phyloP scores from a whole-genome alignment of 2,888 invertebrate genomes.

The Taenaris catops region DNA sequence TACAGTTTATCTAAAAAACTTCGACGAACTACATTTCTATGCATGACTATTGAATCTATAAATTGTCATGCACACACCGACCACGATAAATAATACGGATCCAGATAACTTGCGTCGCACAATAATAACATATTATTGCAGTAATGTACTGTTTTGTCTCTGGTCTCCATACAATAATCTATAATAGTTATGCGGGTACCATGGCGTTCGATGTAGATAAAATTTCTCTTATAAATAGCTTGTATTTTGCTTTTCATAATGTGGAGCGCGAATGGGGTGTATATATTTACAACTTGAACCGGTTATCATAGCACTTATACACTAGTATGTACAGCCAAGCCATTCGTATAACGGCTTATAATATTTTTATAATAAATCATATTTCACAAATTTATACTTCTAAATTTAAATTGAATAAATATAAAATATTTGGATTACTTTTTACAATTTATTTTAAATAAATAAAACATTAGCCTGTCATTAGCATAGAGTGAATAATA shows the following conservation, averaged over 20 bases:
- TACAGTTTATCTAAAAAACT: neutral
- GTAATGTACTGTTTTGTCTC: conserved; percentile 51
- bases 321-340: too few species aligned
- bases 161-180: conserved; percentile 37
- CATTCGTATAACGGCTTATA: too few species aligned
- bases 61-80: conserved; percentile 70
- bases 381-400: too few species aligned
- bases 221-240: conserved; percentile 25
- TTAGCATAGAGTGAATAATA: too few species aligned
- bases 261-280: conserved; percentile 3
- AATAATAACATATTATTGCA: conserved; percentile 71
- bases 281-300: too few species aligned
- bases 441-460: too few species aligned
- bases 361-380: too few species aligned
- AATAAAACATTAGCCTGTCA: too few species aligned
- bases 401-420: too few species aligned
- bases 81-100: conserved; percentile 66
- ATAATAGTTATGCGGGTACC: conserved; percentile 31
- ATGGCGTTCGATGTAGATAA: conserved; percentile 22
- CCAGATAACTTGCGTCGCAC: conserved; percentile 65
- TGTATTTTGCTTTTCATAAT: conserved; percentile 23
- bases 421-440: too few species aligned
- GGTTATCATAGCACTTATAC: too few species aligned
- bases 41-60: conserved; percentile 65
- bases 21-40: conserved; percentile 36